Conservation (phyloP, 2,888 invertebrate genomes). For the Drosophila monieri region DNA sequence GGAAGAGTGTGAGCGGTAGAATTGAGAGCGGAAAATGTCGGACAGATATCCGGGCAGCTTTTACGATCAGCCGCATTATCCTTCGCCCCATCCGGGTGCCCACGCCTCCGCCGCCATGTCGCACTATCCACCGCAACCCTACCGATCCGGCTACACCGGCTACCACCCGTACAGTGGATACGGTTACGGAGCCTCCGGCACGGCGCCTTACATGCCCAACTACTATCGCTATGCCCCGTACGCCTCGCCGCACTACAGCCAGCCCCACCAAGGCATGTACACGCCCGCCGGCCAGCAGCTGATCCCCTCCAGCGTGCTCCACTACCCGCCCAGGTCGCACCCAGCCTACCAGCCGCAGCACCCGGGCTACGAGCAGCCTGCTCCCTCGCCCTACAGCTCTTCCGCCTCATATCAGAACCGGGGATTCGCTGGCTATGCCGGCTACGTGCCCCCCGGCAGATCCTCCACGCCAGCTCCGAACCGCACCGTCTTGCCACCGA, state of each 20-base stretch:
- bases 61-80: slow-evolving; percentile 65
- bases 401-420: slow-evolving; percentile 53
- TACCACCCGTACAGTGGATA: slow-evolving; percentile 53
- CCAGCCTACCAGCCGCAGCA: slow-evolving; percentile 23
- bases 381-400: slow-evolving; percentile 64
- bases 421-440: slow-evolving; percentile 59
- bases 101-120: slow-evolving; percentile 53
- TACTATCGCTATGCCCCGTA: slow-evolving; percentile 72
- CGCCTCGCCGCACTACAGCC: slow-evolving; percentile 66
- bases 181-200: slow-evolving; percentile 31
- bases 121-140: slow-evolving; percentile 57
- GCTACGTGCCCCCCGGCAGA: slow-evolving; percentile 60
- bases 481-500: slow-evolving; percentile 70
- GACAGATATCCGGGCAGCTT: slow-evolving; percentile 69
- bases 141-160: slow-evolving; percentile 53
- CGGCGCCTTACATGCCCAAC: slow-evolving; percentile 58
- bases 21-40: slow-evolving; percentile 50
- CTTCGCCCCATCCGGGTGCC: slow-evolving; percentile 29
- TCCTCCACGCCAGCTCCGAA: slow-evolving; percentile 69
- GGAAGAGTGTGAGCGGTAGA: slow-evolving; percentile 11
- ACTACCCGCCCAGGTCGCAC: slow-evolving; percentile 72
- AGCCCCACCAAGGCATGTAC: slow-evolving; percentile 66
- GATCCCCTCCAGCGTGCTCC: slow-evolving; percentile 78
- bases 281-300: slow-evolving; percentile 77
- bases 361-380: slow-evolving; percentile 60